A percentile compares a stretch with the other conserved stretches of the same genome.
phyloP scores from a whole-genome alignment of 2,888 invertebrate genomes.

The Tuta absoluta region DNA sequence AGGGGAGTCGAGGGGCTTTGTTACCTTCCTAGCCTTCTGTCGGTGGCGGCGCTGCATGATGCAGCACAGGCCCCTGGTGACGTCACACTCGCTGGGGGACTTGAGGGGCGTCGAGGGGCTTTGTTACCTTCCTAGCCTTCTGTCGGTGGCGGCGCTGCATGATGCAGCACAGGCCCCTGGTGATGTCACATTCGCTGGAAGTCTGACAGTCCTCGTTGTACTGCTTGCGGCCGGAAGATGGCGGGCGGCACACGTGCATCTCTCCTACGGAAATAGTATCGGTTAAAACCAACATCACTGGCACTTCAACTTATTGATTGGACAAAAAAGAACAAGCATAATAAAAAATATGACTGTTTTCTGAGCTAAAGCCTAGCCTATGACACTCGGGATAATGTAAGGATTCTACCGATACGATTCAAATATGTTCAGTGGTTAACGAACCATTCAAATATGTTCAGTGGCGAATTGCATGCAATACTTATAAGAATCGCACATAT shows the following conservation, averaged over 20 bases:
- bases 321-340: background rate
- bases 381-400: too few relatives aligned
- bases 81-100: too few relatives aligned
- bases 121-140: conserved; percentile 88
- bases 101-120: background rate
- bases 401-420: too few relatives aligned
- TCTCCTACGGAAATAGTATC: conserved; percentile 55
- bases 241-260: conserved; percentile 89
- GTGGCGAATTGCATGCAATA: too few relatives aligned
- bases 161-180: conserved; percentile 93
- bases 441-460: too few relatives aligned
- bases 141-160: conserved; percentile 92
- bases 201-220: conserved; percentile 91
- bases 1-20: background rate
- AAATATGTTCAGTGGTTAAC: too few relatives aligned
- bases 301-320: background rate
- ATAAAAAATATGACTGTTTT: too few relatives aligned
- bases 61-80: background rate
- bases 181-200: conserved; percentile 92
- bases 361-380: too few relatives aligned
- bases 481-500: too few relatives aligned
- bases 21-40: background rate
- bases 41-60: background rate
- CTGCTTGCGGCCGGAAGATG: conserved; percentile 88
- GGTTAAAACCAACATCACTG: background rate